A percentile compares a stretch with the other conserved stretches of the same genome.
Evolutionary conservation across 2,888 invertebrate genomes (phyloP).

Genomic region (Cordilura impudica): DNA sequence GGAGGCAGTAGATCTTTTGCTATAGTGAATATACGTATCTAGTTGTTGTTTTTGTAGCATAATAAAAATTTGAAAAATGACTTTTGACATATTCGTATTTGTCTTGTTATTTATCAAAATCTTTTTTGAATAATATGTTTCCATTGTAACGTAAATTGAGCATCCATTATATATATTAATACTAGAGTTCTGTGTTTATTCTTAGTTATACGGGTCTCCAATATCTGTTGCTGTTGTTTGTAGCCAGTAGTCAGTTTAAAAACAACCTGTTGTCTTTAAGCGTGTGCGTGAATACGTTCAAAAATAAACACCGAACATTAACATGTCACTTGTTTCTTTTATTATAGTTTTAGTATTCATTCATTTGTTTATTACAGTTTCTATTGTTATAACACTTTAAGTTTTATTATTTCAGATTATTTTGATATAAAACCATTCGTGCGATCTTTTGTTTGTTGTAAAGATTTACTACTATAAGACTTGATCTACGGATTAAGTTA

Average conservation of each 20-base stretch:
- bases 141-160: constrained; percentile 42
- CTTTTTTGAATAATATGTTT: constrained; percentile 57
- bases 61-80: constrained; percentile 75
- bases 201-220: not conserved
- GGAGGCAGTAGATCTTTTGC: constrained; percentile 3
- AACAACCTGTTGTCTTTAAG: constrained; percentile 51
- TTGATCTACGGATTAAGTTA: constrained; percentile 15
- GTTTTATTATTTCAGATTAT: constrained; percentile 57
- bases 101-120: constrained; percentile 76
- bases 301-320: constrained; percentile 42
- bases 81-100: constrained; percentile 76
- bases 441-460: constrained; percentile 32
- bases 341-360: constrained; percentile 45
- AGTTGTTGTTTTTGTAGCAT: constrained; percentile 71
- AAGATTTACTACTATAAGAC: constrained; percentile 21
- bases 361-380: not conserved
- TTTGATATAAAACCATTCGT: constrained; percentile 3
- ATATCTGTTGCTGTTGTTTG: constrained; percentile 14
- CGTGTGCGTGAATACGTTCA: constrained; percentile 45
- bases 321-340: constrained; percentile 53
- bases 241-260: constrained; percentile 42
- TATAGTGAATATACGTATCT: constrained; percentile 18
- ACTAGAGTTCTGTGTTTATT: not conserved
- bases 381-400: not conserved
- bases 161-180: constrained; percentile 46